Evolutionary conservation across 1,140 invertebrate genomes (phyloP), one percentile per base, ranked within the genome.

Genomic region (Achatina immaculata): DNA sequence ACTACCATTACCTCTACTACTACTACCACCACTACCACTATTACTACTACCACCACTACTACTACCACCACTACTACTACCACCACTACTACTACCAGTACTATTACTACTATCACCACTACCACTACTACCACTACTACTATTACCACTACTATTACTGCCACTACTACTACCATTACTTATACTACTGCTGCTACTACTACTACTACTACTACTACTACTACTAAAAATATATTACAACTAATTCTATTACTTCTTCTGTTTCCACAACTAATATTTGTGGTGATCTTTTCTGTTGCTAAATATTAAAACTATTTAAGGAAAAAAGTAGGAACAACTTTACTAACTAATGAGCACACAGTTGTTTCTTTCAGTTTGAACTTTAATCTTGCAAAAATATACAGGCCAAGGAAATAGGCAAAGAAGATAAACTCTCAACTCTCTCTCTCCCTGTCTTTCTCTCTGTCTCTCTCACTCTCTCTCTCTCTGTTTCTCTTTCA

Each of bases 201-300:
- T 28, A 31, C 48, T 16, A 62, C 48, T 55, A 1, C 19, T 55
- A 62, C 69, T 72, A 24, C 69, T 72, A 42, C 69, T 40, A 24
- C 38, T 40, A 42, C 69, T 28, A 42, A 34, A 40, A 42, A 34
- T 42, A 1, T 40, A 72, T 36, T 72, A 72, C 69, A 7, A 72
- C 68, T 77, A 42, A 11, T 77, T 6, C 69, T 80, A 42, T 19
- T 72, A 31, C 69, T 40, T 40, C 69, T 72, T 31, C 58, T 31
- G 31, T 3, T 62, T 9, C 58, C 6, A 62, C n/a, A 58, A 4
- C 7, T 24, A 58, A 11, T 55, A 55, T 24, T 55, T 19, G 3
- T 19, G 16, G 48, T 2, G 2, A 55, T 24, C 24, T 55, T 24
- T 55, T 21, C 48, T 9, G 19, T 24, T 9, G n/a, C n/a, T n/a